Base-by-base conservation (phyloP, 1,140 invertebrate genomes). In the Pseudomyrmex concolor region DNA sequence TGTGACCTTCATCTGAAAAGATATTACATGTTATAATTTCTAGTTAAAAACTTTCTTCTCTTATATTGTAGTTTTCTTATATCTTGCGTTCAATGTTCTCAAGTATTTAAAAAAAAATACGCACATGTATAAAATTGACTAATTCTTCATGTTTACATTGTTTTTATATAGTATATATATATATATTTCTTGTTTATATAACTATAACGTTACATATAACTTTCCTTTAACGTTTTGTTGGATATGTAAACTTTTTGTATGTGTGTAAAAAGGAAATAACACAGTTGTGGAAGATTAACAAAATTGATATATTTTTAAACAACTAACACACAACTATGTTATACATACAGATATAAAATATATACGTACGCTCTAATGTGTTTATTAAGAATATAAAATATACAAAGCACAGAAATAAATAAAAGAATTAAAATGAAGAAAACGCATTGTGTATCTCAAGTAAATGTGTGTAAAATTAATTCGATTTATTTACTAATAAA, bases 81-180 rank as follows among this genome's bases (percentile, higher is more conserved):
- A 34, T 34, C 34, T 34, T 34, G 34, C 34, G 34, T 34, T 34
- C 5, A 74, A 57, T 71, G 50, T 83, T 62, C 60, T 17, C 25
- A 74, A 72, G 62, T 86, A 57, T 13, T 55, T 48, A 51, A 70
- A 34, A 34, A 0, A 7, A 34, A 34, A 77, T 19, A 57, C n/a
- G 64, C 63, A 70, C 64, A 57, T 55, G 1, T 22, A 19, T 12
- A 51, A 51, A 51, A 51, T 66, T 15, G 19, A 25, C 50, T 68
- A 50, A 50, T 9, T 68, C 22, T 25, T 51, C 51, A 54, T 68
- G 34, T 74, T 62, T 76, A 51, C 45, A 8, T 54, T 51, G 50
- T 76, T 51, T 76, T 13, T 64, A 64, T 54, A 72, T 59, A 43
- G 51, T 43, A 72, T 59, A 43, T 59, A 22, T 59, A 22, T 70